Evolutionary conservation across 1,140 invertebrate genomes (phyloP), one percentile per base, ranked within the genome.

Genomic region (Lasioglossum baleicum): DNA sequence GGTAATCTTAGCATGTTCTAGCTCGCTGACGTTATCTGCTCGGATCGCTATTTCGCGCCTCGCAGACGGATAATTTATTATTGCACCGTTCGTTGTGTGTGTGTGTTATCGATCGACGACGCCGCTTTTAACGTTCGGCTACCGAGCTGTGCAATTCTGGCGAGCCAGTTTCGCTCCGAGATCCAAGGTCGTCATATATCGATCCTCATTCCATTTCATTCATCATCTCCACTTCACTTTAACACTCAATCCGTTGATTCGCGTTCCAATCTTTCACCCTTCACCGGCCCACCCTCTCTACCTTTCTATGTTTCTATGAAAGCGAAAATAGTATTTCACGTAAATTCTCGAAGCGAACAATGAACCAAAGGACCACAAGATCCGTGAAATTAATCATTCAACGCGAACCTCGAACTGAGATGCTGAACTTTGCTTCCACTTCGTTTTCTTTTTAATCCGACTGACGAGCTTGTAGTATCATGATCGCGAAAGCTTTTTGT

Each of bases 31-130:
- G 64, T 78, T 84, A 85, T 85, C 79, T 67, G 58, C n/a, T 75
- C 48, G 69, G 51, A 85, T 86, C 83, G 73, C 80, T 72, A 85
- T 76, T 86, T 85, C 72, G 75, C 83, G 69, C 68, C 70, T 85
- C 76, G 68, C 67, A 63, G 73, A 58, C 64, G 77, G 76, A 68
- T 85, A 85, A 86, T 86, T 86, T 86, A 86, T 86, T 86, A 85
- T 86, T 83, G 56, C 80, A 73, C 40, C 75, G 58, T 60, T 48
- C 8, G 2, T 48, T 11, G 44, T 48, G 44, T 48, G 11, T 48
- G 81, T 69, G 73, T 75, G 73, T 74, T 85, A 85, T 85, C 79
- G 73, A 85, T 84, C 83, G 83, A 35, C 56, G 58, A 17, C 44
- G 51, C 42, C 70, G 74, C 74, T 81, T 84, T 85, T 81, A 85